Evolutionary conservation across 2,888 invertebrate species (phyloP), one percentile per base, ranked within the genome.

Genomic region (Horisme vitalbata): DNA sequence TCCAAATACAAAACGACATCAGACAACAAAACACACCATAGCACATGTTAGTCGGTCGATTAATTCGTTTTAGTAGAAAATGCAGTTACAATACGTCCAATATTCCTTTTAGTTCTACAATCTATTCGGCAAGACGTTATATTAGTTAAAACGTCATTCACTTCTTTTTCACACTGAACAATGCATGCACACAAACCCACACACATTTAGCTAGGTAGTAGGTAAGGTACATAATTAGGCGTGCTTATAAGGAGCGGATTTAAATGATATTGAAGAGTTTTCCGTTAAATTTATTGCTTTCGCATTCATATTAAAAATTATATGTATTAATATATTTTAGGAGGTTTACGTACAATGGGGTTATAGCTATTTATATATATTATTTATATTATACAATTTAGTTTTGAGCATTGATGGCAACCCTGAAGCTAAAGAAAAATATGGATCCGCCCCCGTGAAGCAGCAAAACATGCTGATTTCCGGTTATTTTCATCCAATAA

Each of bases 101-200:
- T 30, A 24, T 7, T 9, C 1, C 2, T 18, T 3, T 23, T 21
- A 27, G 6, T 8, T 34, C 10, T 28, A 14, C 20, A 20, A 18
- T 14, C 9, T 31, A 41, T 36, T 24, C 13, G 14, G 23, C 30
- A 31, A 35, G 21, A 24, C 33, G 34, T 39, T 38, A 21, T 24
- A 20, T 27, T 75, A 76, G 68, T 70, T 63, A 60, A 68, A 46
- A n/a, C n/a, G 85, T 87, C 87, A 87, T 87, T 87, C 87, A 86
- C 87, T 87, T 87, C 87, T 83, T 87, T 86, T 78, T 68, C 75
- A 75, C 70, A 76, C 79, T 59, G 55, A 59, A 63, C 51, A 41
- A 58, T 55, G 41, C 76, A 78, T 75, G 75, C 78, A 77, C 61
- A 71, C 70, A 48, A 57, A 58, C 55, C 58, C 61, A 65, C 62